Conservation (phyloP, 2,797 vertebrate genomes). For the Paguma larvata region DNA sequence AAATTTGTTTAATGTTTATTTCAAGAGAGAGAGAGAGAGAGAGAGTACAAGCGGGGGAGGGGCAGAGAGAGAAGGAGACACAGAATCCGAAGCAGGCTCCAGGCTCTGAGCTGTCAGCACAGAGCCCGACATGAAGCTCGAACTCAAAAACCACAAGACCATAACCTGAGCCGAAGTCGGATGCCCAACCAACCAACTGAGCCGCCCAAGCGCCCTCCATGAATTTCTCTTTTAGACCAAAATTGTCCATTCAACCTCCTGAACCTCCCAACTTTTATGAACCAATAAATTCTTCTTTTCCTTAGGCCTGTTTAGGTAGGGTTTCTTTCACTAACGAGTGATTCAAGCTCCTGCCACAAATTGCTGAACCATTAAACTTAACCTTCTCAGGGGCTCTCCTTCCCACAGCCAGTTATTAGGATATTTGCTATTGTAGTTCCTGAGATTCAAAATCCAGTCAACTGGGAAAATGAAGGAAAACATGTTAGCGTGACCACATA, state of each 20-base stretch:
- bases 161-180: too few relatives aligned
- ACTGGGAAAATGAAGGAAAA: conserved; percentile 39
- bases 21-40: too few relatives aligned
- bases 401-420: not conserved
- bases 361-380: not conserved
- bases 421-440: not conserved
- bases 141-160: too few relatives aligned
- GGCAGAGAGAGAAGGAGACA: too few relatives aligned
- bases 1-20: too few relatives aligned
- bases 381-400: not conserved
- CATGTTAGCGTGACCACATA: not conserved
- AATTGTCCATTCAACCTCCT: not conserved
- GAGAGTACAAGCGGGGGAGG: too few relatives aligned
- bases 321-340: conserved; percentile 12
- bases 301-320: not conserved
- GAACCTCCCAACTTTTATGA: not conserved
- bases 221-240: conserved; percentile 43
- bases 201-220: not conserved
- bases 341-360: conserved; percentile 4
- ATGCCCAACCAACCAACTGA: too few relatives aligned
- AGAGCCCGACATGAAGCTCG: fast-evolving
- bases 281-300: not conserved
- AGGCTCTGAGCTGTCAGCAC: too few relatives aligned
- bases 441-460: conserved; percentile 17
- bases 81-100: too few relatives aligned